Percentiles rank a stretch among this genome's conserved stretches.
These are phyloP conservation scores for Haliclona indistincta DNA, from an alignment of 37 sponge, comb jelly and placozoan genomes.

Conservation along the genomic window DNA sequence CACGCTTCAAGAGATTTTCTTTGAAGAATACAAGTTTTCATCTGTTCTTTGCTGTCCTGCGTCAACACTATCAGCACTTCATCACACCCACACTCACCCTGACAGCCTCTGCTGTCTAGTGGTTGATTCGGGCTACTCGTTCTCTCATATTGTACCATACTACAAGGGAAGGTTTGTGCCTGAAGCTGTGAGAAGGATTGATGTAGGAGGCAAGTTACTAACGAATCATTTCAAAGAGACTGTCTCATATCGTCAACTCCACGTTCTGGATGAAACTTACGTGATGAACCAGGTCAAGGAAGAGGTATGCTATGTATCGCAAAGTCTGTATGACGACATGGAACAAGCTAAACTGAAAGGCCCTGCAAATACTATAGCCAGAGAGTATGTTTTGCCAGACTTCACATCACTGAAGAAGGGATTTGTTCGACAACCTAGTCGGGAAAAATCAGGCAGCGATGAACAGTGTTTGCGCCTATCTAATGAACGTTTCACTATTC, in stretches of 20 bases:
- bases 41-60: conserved; percentile 68
- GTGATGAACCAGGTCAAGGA: conserved; percentile 99
- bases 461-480: conserved; percentile 63
- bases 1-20: conserved; percentile 83
- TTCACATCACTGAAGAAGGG: conserved; percentile 73
- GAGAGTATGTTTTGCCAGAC: conserved; percentile 94
- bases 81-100: conserved; percentile 41
- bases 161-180: conserved; percentile 59
- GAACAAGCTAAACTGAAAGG: conserved; percentile 41
- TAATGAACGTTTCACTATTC: conserved; percentile 91
- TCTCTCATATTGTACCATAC: conserved; percentile 93
- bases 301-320: conserved; percentile 90
- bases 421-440: conserved; percentile 39
- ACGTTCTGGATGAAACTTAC: conserved; percentile 96
- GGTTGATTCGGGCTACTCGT: conserved; percentile 93
- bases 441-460: conserved; percentile 12
- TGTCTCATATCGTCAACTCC: conserved; percentile 94
- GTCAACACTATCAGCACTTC: conserved; percentile 60
- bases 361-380: conserved; percentile 32
- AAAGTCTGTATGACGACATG: conserved; percentile 83
- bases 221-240: conserved; percentile 96
- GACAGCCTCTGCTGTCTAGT: conserved; percentile 67
- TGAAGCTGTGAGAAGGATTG: conserved; percentile 71
- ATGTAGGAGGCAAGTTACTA: conserved; percentile 96
- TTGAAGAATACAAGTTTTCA: conserved; percentile 92